Evolutionary conservation across 2,888 invertebrate species (phyloP).

Genomic region (Proisotoma minuta): DNA sequence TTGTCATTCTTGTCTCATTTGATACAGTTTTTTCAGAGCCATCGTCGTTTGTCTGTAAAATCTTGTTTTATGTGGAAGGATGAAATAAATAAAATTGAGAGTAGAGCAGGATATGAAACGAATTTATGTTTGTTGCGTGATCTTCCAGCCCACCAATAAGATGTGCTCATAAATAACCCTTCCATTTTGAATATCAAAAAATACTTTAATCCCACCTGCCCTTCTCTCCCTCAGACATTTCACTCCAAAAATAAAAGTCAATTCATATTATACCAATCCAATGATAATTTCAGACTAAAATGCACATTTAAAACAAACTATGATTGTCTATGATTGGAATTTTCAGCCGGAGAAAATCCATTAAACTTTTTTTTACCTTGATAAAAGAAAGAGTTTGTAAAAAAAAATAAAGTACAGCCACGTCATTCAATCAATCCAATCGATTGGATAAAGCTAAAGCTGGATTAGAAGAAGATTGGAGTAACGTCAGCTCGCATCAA

Average conservation of each 20-base stretch:
- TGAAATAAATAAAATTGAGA: not conserved
- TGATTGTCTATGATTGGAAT: too few relatives aligned
- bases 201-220: constrained; percentile 28
- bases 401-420: not conserved
- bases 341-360: too few relatives aligned
- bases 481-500: constrained; percentile 45
- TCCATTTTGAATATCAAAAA: constrained; percentile 47
- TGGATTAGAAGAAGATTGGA: too few relatives aligned
- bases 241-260: not conserved
- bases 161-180: constrained; percentile 47
- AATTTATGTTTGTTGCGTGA: constrained; percentile 47
- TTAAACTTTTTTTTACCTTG: too few relatives aligned
- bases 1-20: not conserved
- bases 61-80: too few relatives aligned
- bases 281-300: too few relatives aligned
- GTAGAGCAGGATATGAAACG: constrained; percentile 18
- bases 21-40: not conserved
- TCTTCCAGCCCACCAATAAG: constrained; percentile 46
- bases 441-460: not conserved
- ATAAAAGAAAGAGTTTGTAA: not conserved
- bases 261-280: not conserved
- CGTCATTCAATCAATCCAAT: not conserved
- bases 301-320: too few relatives aligned
- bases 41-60: not conserved
- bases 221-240: not conserved